These are phyloP conservation scores for Lapara coniferarum DNA, from an alignment of 2,888 invertebrate genomes.

Conservation along the genomic window DNA sequence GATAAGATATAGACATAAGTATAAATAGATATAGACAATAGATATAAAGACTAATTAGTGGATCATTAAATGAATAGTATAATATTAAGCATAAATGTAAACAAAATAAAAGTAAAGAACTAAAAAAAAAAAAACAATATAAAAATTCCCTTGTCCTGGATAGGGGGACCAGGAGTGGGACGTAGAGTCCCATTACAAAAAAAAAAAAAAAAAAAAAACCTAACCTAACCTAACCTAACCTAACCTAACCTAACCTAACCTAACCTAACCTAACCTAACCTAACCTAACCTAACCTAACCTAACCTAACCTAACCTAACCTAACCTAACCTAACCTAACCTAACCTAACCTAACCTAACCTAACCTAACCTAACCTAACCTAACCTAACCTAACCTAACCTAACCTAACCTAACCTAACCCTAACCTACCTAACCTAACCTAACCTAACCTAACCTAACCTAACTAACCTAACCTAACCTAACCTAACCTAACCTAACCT, in stretches of 20 bases:
- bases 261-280: constrained; percentile 36
- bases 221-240: no score
- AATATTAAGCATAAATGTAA: no score
- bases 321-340: constrained; percentile 36
- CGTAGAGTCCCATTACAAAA: no score
- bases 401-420: constrained; percentile 34
- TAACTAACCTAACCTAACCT: constrained; percentile 17
- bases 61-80: no score
- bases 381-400: constrained; percentile 38
- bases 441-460: constrained; percentile 39
- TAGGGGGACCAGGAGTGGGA: no score
- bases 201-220: no score
- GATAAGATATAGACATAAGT: no score
- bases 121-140: no score
- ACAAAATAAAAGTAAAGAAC: no score
- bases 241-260: constrained; percentile 36
- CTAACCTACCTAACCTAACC: constrained; percentile 36
- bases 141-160: no score
- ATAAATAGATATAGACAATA: no score
- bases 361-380: constrained; percentile 40
- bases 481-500: constrained; percentile 12
- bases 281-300: constrained; percentile 34
- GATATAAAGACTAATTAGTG: no score
- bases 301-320: constrained; percentile 31
- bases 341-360: constrained; percentile 38